A percentile compares a stretch with the other conserved stretches of the same genome.
phyloP scores from a whole-genome alignment of 2,797 vertebrate genomes.

The Ctenochaetus hawaiiensis region DNA sequence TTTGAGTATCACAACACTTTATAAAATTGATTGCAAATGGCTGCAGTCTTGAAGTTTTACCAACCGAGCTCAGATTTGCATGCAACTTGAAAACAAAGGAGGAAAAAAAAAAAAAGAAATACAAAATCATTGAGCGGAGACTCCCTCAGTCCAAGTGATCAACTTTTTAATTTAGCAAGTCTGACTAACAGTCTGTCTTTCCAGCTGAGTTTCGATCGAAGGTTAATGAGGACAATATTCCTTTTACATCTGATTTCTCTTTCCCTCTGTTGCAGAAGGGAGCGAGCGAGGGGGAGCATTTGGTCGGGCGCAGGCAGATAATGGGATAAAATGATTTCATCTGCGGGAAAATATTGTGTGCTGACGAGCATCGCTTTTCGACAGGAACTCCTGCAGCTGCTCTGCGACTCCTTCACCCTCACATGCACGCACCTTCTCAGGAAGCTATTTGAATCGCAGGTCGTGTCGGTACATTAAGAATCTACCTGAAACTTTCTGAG shows the following conservation, averaged over 20 bases:
- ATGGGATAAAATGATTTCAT: conserved; percentile 58
- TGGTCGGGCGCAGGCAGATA: conserved; percentile 16
- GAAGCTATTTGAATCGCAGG: neutral
- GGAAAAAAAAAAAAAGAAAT: neutral
- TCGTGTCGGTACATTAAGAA: too few species aligned
- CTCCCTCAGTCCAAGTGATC: conserved; percentile 20
- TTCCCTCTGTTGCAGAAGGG: conserved; percentile 9
- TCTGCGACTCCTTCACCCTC: conserved; percentile 19
- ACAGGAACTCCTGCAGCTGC: conserved; percentile 38
- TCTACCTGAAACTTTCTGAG: too few species aligned
- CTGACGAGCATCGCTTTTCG: conserved; percentile 28
- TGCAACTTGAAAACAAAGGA: conserved; percentile 33
- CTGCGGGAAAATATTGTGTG: conserved; percentile 37
- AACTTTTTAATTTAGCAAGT: conserved; percentile 40
- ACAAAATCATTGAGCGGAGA: conserved; percentile 12
- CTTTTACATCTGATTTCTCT: conserved; percentile 31
- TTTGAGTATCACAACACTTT: conserved; percentile 22
- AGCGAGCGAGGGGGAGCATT: conserved; percentile 20
- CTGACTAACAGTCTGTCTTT: conserved; percentile 36
- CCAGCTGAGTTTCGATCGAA: conserved; percentile 32
- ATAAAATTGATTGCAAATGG: conserved; percentile 27
- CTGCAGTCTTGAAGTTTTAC: conserved; percentile 18
- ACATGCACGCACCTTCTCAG: neutral
- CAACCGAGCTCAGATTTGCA: neutral
- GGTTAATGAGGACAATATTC: conserved; percentile 65